These are phyloP conservation scores for Laticauda laticaudata DNA, from an alignment of 2,113 vertebrate genomes.

Conservation along the genomic window DNA sequence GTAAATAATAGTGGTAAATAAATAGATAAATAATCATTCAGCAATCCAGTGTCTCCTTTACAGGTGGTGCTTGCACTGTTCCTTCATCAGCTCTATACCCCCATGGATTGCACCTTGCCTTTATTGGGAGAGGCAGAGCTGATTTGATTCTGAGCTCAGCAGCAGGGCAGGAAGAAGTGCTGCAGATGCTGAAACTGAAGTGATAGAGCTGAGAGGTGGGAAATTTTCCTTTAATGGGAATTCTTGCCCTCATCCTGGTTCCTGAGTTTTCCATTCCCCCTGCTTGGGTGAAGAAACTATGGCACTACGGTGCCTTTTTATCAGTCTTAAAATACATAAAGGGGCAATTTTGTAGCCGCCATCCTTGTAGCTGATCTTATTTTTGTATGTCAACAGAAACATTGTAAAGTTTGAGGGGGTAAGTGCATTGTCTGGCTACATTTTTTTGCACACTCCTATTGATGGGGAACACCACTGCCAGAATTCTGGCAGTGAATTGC, in stretches of 20 bases:
- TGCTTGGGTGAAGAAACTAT: background rate
- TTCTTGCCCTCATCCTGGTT: background rate
- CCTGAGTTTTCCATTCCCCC: background rate
- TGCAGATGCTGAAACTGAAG: background rate
- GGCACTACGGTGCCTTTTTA: background rate
- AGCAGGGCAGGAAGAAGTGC: background rate
- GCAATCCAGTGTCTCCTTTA: background rate
- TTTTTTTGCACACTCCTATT: background rate
- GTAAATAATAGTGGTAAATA: background rate
- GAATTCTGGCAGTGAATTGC: background rate
- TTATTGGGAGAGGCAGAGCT: background rate
- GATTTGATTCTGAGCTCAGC: background rate
- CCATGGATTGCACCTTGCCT: background rate
- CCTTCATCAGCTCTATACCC: background rate
- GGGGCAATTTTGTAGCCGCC: background rate
- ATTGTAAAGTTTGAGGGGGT: background rate
- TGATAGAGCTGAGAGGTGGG: background rate
- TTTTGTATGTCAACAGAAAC: background rate
- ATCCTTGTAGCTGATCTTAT: background rate
- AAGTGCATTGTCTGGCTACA: background rate
- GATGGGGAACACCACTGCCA: accelerated
- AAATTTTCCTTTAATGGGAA: background rate
- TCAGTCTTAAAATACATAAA: background rate
- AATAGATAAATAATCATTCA: background rate
- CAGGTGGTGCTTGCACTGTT: background rate